Evolutionary conservation across 2,888 invertebrate genomes (phyloP), one percentile per base, ranked within the genome.

Genomic region (Anagyrus pseudococci): DNA sequence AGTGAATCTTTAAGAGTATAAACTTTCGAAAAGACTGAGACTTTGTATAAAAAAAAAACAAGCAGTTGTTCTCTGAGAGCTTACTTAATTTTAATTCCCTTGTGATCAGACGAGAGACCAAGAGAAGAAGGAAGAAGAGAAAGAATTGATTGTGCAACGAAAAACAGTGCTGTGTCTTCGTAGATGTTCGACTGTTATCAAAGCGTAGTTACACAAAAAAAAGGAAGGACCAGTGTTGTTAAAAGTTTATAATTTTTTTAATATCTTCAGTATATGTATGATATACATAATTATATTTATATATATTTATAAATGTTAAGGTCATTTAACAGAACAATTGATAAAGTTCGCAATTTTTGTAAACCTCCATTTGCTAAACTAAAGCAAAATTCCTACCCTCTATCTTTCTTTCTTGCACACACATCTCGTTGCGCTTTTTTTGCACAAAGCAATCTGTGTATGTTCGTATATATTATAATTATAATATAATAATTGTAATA

Each of bases 141-240:
- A n/a, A n/a, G n/a, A 37, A 37, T 37, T 2, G 33, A 2, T 37
- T 15, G 33, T 13, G 2, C 33, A 37, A 37, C 33, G 33, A 37
- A n/a, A n/a, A n/a, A n/a, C n/a, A n/a, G n/a, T n/a, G n/a, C 8
- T 37, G 13, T 37, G 2, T 37, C 8, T 37, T 15, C 33, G 15
- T 37, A 37, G 4, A 37, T 37, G 33, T 10, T 10, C 13, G 15
- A 37, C 2, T 15, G 8, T 37, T 15, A 8, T 37, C 33, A 10
- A 29, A 29, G 29, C 4, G 10, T 7, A 29, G 10, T 29, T 29
- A 29, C 15, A 57, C 15, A 56, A 50, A 50, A n/a, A 62, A 20
- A 15, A 58, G 52, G 56, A 58, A 58, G 64, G 58, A 62, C 65
- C 62, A 66, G 62, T 66, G 66, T 55, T 65, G 53, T 66, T 66